Base-by-base conservation (phyloP, 2,888 invertebrate genomes). In the Papilio elwesi region DNA sequence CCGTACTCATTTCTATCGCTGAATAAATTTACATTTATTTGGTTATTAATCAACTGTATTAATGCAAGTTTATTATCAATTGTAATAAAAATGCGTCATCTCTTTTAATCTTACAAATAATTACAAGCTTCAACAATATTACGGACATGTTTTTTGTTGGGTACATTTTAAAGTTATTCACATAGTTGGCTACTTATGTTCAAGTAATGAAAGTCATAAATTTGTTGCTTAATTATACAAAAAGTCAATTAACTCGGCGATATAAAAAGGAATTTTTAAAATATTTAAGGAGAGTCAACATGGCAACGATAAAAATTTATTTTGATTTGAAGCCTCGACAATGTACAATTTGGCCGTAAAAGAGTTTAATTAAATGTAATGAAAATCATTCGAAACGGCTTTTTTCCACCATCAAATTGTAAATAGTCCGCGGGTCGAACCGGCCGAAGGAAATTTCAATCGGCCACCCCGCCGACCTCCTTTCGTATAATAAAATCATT, bases 401-500 rank as follows among this genome's bases (percentile, higher is more conserved):
- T 85, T 83, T 74, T 83, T 74, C 67, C 68, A 74, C 68, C 69
- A 70, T 70, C 74, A 64, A 68, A 74, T 75, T 74, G 77, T 75
- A 76, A 69, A 73, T 73, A 74, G 76, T 76, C 71, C 65, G 70
- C 73, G 70, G 76, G 75, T 74, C 75, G 68, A 78, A 77, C 76
- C 76, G 78, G 76, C 83, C 84, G 82, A 85, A 88, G 87, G 87
- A 90, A 91, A 90, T 91, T 91, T 91, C 90, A 90, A 90, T 90
- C 87, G 84, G 82, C 84, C 86, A 83, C 86, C 89, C 89, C 87
- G 81, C 85, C 90, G 87, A 89, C 91, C 92, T 92, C 90, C 66
- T 88, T 89, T 88, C 91, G 93, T 92, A 93, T 93, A 93, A 93
- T 93, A 93, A 93, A 93, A 93, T 93, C 93, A 93, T 93, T 93